These are phyloP conservation scores for Leucophora obtusa DNA, from an alignment of 2,888 invertebrate species.

Conservation along the genomic window DNA sequence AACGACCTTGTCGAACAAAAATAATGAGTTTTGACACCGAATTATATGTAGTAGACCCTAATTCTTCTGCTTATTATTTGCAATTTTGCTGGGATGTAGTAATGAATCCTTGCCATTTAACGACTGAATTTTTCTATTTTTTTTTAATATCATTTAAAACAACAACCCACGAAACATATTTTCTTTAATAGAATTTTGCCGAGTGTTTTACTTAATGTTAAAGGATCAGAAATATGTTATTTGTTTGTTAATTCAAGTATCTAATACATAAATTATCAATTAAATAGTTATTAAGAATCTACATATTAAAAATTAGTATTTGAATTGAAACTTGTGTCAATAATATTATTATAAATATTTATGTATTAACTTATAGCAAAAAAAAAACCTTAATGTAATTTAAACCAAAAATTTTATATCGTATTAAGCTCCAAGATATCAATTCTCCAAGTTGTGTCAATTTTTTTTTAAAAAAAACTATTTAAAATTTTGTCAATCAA, in stretches of 20 bases:
- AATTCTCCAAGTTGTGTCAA: slow-evolving; percentile 61
- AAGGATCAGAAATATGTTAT: slow-evolving; percentile 46
- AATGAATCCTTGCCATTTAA: too few species aligned
- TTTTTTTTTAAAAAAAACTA: slow-evolving; percentile 37
- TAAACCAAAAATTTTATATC: slow-evolving; percentile 17
- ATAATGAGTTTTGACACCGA: too few species aligned
- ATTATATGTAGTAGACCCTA: too few species aligned
- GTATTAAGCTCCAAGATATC: slow-evolving; percentile 24
- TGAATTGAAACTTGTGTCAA: slow-evolving; percentile 56
- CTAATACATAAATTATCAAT: slow-evolving; percentile 29
- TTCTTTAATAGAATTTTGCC: neutral
- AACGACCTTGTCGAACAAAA: too few species aligned
- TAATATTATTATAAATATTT: slow-evolving; percentile 14
- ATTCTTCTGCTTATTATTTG: too few species aligned
- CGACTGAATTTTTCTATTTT: too few species aligned
- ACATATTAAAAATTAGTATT: slow-evolving; percentile 14
- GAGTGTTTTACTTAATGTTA: slow-evolving; percentile 39
- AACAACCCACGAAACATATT: neutral
- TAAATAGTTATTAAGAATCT: slow-evolving; percentile 34
- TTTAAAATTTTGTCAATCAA: slow-evolving; percentile 45
- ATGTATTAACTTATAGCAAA: slow-evolving; percentile 1
- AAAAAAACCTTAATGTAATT: slow-evolving; percentile 17
- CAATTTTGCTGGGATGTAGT: too few species aligned
- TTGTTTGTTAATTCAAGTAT: slow-evolving; percentile 58
- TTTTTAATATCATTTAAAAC: too few species aligned